Evolutionary conservation across 2,797 vertebrate genomes (phyloP).

Genomic region (Sciurus carolinensis): DNA sequence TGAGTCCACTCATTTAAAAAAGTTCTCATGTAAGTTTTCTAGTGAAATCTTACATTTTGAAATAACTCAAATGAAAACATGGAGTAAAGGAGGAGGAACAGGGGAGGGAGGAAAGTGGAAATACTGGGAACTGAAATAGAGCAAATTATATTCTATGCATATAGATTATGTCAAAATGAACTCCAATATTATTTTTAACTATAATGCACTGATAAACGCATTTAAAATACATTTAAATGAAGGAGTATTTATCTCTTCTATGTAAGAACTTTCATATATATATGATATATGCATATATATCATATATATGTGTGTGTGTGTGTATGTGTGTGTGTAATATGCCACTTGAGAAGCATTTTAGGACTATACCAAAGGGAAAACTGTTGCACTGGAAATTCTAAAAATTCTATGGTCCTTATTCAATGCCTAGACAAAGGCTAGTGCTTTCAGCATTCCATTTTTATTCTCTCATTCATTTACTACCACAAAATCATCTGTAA

Average conservation of each 20-base stretch:
- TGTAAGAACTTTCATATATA: not conserved
- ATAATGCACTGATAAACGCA: too few species aligned
- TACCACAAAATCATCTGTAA: not conserved
- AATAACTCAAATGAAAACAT: not conserved
- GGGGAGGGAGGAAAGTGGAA: not conserved
- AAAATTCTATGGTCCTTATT: not conserved
- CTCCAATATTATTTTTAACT: too few species aligned
- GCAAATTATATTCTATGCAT: too few species aligned
- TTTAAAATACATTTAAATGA: not conserved
- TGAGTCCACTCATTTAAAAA: not conserved
- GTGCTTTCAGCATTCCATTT: not conserved
- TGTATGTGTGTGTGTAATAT: not conserved
- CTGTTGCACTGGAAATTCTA: not conserved
- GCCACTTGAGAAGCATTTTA: not conserved
- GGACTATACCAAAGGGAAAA: not conserved
- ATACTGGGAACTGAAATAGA: too few species aligned
- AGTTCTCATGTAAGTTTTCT: not conserved
- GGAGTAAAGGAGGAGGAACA: too few species aligned
- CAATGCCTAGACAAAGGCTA: not conserved
- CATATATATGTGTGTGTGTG: too few species aligned
- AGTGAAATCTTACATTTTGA: not conserved
- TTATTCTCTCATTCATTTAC: not conserved
- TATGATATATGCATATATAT: too few species aligned
- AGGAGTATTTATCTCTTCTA: not conserved
- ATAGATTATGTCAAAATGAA: too few species aligned